A percentile compares a stretch with the other conserved stretches of the same genome.
These are phyloP conservation scores for Entomyzon cyanotis DNA, from an alignment of 2,113 vertebrate species.

Conservation along the genomic window DNA sequence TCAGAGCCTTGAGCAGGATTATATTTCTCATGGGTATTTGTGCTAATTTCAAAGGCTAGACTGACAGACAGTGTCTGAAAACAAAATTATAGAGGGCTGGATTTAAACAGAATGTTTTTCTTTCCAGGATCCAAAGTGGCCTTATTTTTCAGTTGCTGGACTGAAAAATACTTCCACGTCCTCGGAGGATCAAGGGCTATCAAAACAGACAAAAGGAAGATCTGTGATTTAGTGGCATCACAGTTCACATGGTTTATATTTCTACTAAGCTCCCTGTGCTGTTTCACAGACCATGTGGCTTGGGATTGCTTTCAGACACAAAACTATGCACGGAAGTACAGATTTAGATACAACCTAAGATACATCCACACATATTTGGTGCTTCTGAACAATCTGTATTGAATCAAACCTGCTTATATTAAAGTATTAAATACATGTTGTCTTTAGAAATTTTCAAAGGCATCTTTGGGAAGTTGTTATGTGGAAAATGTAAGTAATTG, in stretches of 20 bases:
- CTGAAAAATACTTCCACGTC: conserved; percentile 52
- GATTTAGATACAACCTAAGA: conserved; percentile 74
- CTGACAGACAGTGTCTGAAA: conserved; percentile 58
- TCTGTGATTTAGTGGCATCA: conserved; percentile 56
- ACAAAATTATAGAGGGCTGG: conserved; percentile 35
- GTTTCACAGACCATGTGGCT: conserved; percentile 60
- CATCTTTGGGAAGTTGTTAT: conserved; percentile 74
- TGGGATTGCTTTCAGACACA: conserved; percentile 67
- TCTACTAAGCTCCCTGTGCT: conserved; percentile 68
- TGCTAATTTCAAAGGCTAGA: conserved; percentile 65
- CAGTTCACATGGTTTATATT: conserved; percentile 76
- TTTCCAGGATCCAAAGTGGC: conserved; percentile 51
- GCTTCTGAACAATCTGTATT: conserved; percentile 68
- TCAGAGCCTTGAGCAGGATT: conserved; percentile 50
- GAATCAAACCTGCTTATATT: conserved; percentile 73
- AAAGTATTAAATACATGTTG: conserved; percentile 76
- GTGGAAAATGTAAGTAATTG: conserved; percentile 72
- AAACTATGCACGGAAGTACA: conserved; percentile 72
- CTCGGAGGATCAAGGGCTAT: conserved; percentile 65
- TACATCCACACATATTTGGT: conserved; percentile 59
- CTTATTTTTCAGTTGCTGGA: conserved; percentile 34
- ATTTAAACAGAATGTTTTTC: conserved; percentile 60
- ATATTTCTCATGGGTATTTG: conserved; percentile 64
- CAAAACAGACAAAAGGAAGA: conserved; percentile 76
- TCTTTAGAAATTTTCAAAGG: conserved; percentile 76